Evolutionary conservation across 2,113 vertebrate genomes (phyloP).

Genomic region (Hippocampus abdominalis): DNA sequence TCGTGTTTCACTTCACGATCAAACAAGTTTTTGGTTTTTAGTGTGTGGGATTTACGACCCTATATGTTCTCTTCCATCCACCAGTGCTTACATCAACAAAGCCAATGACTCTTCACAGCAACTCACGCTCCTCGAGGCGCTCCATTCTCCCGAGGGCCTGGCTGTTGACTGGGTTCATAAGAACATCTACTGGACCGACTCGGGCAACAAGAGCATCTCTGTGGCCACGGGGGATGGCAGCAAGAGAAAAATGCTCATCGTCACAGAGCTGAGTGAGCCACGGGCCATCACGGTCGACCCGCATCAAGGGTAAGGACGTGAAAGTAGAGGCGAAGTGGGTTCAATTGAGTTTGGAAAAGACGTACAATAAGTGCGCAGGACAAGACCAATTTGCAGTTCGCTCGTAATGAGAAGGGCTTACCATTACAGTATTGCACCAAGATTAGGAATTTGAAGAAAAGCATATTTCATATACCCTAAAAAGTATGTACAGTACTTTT

Average conservation of each 20-base stretch:
- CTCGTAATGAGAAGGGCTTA: not conserved
- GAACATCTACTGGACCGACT: constrained; percentile 98
- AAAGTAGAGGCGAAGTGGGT: not conserved
- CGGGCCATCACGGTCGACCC: constrained; percentile 93
- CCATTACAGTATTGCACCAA: not conserved
- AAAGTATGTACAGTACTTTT: not conserved
- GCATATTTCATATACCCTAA: not conserved
- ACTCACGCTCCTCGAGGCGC: constrained; percentile 83
- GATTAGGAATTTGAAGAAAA: not conserved
- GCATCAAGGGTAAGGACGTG: constrained; percentile 79
- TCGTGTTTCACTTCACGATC: not conserved
- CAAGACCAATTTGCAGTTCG: not conserved
- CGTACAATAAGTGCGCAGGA: not conserved
- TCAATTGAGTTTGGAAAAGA: not conserved
- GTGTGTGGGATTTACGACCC: not conserved
- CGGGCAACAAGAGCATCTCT: constrained; percentile 92
- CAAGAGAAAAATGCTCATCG: constrained; percentile 86
- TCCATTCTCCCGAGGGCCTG: constrained; percentile 91
- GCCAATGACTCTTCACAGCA: constrained; percentile 86
- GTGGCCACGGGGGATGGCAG: constrained; percentile 87
- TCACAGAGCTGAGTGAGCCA: constrained; percentile 84
- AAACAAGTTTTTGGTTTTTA: not conserved
- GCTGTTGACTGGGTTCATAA: constrained; percentile 97
- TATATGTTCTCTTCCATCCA: constrained; percentile 6
- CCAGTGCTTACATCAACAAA: constrained; percentile 92